phyloP scores from a whole-genome alignment of 2,888 invertebrate species.

The Sepioteuthis lessoniana region DNA sequence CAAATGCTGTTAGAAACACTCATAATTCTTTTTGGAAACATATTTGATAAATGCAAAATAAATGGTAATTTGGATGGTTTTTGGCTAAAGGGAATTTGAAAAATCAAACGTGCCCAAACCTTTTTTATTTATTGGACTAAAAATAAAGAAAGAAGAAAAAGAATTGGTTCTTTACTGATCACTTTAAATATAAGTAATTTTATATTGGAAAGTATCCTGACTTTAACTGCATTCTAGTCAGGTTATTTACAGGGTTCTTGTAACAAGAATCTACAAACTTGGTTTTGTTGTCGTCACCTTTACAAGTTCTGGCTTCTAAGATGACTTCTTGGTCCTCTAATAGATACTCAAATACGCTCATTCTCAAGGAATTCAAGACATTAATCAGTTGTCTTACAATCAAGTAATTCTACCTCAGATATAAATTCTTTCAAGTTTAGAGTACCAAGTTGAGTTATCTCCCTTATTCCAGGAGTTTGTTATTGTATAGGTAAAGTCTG shows the following conservation, averaged over 20 bases:
- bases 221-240: neutral
- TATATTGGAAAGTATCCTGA: neutral
- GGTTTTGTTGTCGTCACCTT: neutral
- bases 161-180: neutral
- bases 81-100: neutral
- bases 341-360: neutral
- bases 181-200: neutral
- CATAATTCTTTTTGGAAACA: too few relatives aligned
- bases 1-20: too few relatives aligned
- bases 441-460: neutral
- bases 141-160: neutral
- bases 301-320: neutral
- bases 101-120: neutral
- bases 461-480: neutral
- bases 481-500: neutral
- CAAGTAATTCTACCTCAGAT: slow-evolving; percentile 6
- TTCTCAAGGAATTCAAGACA: neutral
- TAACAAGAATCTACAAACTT: neutral
- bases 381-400: neutral
- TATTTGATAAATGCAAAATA: too few relatives aligned
- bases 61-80: too few relatives aligned
- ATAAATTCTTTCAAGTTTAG: neutral
- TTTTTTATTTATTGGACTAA: neutral
- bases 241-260: too few relatives aligned
- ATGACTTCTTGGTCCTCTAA: neutral